Evolutionary conservation across 2,113 vertebrate species (phyloP), one percentile per base, ranked within the genome.

Genomic region (Catagonus wagneri): DNA sequence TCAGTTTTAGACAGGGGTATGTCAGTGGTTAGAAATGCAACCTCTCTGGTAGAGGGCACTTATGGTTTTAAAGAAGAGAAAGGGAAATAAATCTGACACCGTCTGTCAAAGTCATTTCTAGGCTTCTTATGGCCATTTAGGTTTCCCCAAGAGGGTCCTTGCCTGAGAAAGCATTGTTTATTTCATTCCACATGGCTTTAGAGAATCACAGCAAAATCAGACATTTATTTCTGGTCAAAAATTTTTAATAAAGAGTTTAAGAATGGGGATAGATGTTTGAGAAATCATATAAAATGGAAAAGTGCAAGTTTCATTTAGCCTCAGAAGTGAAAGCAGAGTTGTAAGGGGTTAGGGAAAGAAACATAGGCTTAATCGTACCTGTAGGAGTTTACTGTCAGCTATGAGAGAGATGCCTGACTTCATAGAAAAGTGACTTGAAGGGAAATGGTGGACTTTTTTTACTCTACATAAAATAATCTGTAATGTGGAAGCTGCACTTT

Each of bases 1-100:
- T 65, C 36, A 34, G 0, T 34, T 75, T 78, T 50, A 61, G 34
- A 79, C 15, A 80, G 32, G 65, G 19, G 1, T 50, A 7, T 69
- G 32, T 87, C 58, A 50, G 85, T 60, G 71, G n/a, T 34, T 85
- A 61, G 52, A 89, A 20, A 76, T 32, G 39, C 56, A 11, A 4
- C 65, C 19, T 87, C 9, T 94, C 83, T 81, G 61, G 39, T 56
- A 78, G 54, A 96, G n/a, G 44, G 68, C 16, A 34, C 71, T 72
- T 71, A 79, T 1, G 15, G 72, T 78, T 83, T 36, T 52, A 81
- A 90, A 93, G 52, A 79, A 93, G 88, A 94, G 76, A 71, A 68
- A 81, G 4, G 52, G 54, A 96, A 76, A 60, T 13, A 1, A 75
- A 32, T 34, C 54, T 39, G 83, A 74, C 34, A 52, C 27, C 6